Base-by-base conservation (phyloP, 2,888 invertebrate genomes). In the Leptogaster cylindrica region DNA sequence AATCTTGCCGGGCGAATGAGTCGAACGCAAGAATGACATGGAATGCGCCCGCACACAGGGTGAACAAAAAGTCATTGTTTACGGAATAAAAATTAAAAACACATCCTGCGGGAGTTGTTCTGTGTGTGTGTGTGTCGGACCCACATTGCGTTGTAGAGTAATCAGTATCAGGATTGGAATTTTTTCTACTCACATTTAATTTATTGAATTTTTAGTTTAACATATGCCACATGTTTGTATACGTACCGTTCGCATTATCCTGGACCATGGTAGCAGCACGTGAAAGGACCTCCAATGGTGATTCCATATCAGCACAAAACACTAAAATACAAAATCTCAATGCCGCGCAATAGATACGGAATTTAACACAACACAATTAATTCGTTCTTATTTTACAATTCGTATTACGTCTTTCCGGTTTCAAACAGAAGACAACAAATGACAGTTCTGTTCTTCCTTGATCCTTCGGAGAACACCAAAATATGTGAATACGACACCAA, bases 251-350 rank as follows among this genome's bases (percentile, higher is more conserved):
- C 67, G 79, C 76, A 73, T 87, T 89, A 72, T 89, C 90, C 81
- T 92, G 92, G 74, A 93, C 89, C 92, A 93, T 93, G 18, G 92
- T 92, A 18, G 93, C 93, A 70, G 93, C 93, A 76, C 93, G 87
- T 73, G 93, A 93, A 73, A 94, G 84, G 74, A 94, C 93, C 78
- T 93, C 93, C 79, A 93, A 82, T 70, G 93, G 90, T 68, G 92
- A 89, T 84, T 93, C 93, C 80, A 90, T 87, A 75, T 66, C 70
- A 44, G 8, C 33, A 8, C 61, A 10, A 10, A 18, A 16, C 7
- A 27, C 10, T 27, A 10, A 31, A 18, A 8, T 28, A 46, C 16
- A 20, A n/a, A n/a, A n/a, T n/a, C n/a, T 64, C 31, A 20, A 46
- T 23, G 14, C 20, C 33, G 8, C n/a, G 18, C 39, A 6, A 23